These are phyloP conservation scores for Pediacus dermestoides DNA, from an alignment of 2,888 invertebrate species.

Conservation along the genomic window DNA sequence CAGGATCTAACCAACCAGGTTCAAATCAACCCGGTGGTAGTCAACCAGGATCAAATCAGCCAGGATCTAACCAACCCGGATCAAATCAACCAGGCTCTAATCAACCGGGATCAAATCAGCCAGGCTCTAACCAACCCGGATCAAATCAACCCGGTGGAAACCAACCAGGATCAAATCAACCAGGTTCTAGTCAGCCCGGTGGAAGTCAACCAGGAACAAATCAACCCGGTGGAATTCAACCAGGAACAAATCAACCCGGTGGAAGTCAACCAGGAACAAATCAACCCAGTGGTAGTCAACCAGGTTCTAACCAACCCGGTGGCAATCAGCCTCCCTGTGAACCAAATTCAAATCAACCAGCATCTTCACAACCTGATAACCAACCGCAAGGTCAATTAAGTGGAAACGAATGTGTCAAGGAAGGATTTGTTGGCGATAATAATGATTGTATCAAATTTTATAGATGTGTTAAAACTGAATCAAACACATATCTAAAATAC, in stretches of 20 bases:
- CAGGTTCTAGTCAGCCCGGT: conserved; percentile 5
- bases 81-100: conserved; percentile 21
- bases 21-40: conserved; percentile 15
- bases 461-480: conserved; percentile 68
- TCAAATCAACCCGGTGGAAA: conserved; percentile 45
- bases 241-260: conserved; percentile 14
- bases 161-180: conserved; percentile 14
- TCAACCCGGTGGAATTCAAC: conserved; percentile 11
- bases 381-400: too few relatives aligned
- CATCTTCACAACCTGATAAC: conserved; percentile 9
- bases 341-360: conserved; percentile 12
- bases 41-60: conserved; percentile 20
- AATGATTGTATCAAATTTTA: conserved; percentile 70
- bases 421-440: conserved; percentile 67
- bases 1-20: conserved; percentile 13
- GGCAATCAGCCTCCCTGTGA: conserved; percentile 38
- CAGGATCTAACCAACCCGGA: conserved; percentile 19
- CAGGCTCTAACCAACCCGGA: conserved; percentile 5
- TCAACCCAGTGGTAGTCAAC: conserved; percentile 2
- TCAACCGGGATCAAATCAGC: conserved; percentile 11
- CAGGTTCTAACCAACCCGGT: conserved; percentile 6
- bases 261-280: conserved; percentile 7
- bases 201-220: conserved; percentile 12
- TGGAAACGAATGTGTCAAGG: conserved; percentile 29
- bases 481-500: conserved; percentile 49